A percentile compares a stretch with the other conserved stretches of the same genome.
Evolutionary conservation across 2,888 invertebrate species (phyloP).

Genomic region (Nemoura dubitans): DNA sequence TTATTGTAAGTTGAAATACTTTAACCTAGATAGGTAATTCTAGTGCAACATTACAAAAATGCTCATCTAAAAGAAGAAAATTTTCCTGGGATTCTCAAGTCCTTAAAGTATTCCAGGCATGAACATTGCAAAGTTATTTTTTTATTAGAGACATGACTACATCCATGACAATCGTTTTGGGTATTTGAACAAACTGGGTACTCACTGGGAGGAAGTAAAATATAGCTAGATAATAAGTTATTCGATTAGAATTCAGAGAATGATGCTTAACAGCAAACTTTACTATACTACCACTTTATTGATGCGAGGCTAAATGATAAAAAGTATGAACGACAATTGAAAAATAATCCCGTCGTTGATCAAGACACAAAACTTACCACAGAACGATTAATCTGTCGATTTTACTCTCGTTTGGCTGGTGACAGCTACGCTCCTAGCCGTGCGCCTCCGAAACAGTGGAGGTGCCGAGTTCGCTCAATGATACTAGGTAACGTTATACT

Average conservation of each 20-base stretch:
- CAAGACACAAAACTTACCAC: not conserved
- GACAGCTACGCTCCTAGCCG: too few species aligned
- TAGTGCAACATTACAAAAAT: not conserved
- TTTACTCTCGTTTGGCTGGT: not conserved
- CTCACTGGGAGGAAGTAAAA: not conserved
- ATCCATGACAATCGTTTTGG: not conserved
- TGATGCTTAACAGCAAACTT: not conserved
- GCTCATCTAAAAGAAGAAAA: not conserved
- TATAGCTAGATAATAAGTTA: not conserved
- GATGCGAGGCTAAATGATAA: not conserved
- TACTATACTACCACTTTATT: not conserved
- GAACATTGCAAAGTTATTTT: not conserved
- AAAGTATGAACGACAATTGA: not conserved
- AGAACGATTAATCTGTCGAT: not conserved
- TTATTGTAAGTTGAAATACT: not conserved
- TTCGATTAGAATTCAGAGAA: not conserved
- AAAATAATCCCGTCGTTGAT: not conserved
- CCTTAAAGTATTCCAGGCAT: slow-evolving; percentile 4
- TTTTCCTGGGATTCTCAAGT: not conserved
- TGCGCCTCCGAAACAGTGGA: too few species aligned
- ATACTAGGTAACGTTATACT: too few species aligned
- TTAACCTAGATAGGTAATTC: not conserved
- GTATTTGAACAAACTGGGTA: not conserved
- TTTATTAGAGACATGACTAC: too few species aligned
- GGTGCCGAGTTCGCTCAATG: too few species aligned